Base-by-base conservation (phyloP, 2,888 invertebrate genomes). In the Tubulanus polymorphus region DNA sequence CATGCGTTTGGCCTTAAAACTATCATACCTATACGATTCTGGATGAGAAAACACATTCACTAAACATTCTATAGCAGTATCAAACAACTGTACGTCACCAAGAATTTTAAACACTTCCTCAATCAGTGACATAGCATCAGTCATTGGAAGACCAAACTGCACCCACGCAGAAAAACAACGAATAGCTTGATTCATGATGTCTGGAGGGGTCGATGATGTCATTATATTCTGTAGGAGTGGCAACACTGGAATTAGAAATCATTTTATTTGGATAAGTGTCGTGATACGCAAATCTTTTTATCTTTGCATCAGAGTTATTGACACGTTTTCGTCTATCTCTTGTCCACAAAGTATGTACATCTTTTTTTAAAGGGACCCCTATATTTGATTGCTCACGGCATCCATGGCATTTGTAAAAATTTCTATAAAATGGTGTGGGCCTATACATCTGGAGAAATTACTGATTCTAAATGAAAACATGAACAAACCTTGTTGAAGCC, bases 61-160 rank as follows among this genome's bases (percentile, higher is more conserved):
- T 51, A 88, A 70, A 1, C 86, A 84, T 69, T 87, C 87, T 0
- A 86, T 76, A 53, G 86, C 84, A 1, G 83, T 81, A 69, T 87
- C 87, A 56, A 84, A 83, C 51, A 71, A 84, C 52, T 72, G 68
- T 28, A 70, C 70, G 56, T 75, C 75, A 41, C 73, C 65, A 20
- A 79, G 60, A n/a, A 73, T 28, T n/a, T 51, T 6, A 46, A 76
- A 65, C 27, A 74, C 55, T 53, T 74, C 67, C 15, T 68, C 54
- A 3, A 80, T 65, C 20, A 81, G 65, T 2, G 66, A 62, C 57
- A 76, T 74, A 28, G 71, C 66, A 46, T 83, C 82, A 56, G 82
- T 69, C 10, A 84, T 64, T 1, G 81, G 77, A 1, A 78, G 73
- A n/a, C 79, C 85, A 67, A 85, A 79, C 62, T 85, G 84, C 29